Percentiles rank a stretch among this genome's conserved stretches.
These are phyloP conservation scores for Troides aeacus DNA, from an alignment of 2,888 invertebrate genomes.

Conservation along the genomic window DNA sequence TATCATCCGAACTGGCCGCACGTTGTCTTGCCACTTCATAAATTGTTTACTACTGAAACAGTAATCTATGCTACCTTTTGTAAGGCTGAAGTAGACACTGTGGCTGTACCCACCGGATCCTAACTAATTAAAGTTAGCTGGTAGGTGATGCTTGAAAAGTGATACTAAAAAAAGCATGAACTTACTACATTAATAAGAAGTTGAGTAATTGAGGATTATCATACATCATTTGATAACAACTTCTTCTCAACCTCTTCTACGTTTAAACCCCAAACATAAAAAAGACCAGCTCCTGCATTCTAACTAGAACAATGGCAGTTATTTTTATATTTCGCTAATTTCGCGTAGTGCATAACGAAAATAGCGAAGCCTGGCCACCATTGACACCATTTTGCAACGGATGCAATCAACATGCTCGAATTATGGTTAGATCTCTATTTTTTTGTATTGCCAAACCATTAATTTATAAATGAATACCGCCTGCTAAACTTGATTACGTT, in stretches of 20 bases:
- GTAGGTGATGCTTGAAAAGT: too few species aligned
- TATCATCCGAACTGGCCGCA: too few species aligned
- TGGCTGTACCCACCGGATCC: too few species aligned
- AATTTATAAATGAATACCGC: background rate
- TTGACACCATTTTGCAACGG: background rate
- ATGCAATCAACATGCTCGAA: conserved; percentile 17
- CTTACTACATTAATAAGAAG: too few species aligned
- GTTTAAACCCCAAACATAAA: background rate
- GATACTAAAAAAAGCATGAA: too few species aligned
- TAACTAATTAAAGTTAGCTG: too few species aligned
- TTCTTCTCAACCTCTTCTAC: too few species aligned
- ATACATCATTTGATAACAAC: background rate
- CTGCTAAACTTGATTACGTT: background rate
- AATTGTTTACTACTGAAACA: too few species aligned
- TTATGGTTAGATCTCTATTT: background rate
- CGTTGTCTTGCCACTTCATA: too few species aligned
- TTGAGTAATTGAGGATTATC: background rate
- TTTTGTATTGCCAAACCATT: background rate
- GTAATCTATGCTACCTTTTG: too few species aligned
- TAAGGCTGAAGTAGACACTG: too few species aligned
- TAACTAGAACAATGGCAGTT: conserved; percentile 1
- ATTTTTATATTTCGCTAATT: conserved; percentile 15
- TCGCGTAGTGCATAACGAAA: conserved; percentile 19
- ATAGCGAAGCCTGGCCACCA: conserved; percentile 9
- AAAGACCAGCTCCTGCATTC: background rate